These are phyloP conservation scores for Hymenopus coronatus DNA, from an alignment of 2,888 invertebrate genomes.

Conservation along the genomic window DNA sequence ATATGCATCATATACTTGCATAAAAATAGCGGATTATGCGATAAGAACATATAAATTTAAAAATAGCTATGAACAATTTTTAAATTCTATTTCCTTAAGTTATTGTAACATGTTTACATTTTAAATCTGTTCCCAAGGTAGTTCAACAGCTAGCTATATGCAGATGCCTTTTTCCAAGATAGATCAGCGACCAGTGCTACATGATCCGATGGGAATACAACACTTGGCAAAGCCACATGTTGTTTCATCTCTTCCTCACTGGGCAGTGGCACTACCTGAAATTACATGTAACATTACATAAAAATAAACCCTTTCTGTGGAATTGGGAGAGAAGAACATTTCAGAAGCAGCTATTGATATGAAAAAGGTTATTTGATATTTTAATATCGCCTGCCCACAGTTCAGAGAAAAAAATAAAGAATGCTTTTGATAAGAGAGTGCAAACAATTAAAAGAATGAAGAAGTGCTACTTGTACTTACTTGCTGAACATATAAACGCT, in stretches of 20 bases:
- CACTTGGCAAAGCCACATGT: constrained; percentile 80
- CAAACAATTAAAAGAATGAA: background rate
- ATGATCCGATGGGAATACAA: constrained; percentile 92
- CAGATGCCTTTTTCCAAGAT: constrained; percentile 46
- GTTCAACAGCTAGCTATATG: background rate
- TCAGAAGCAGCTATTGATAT: background rate
- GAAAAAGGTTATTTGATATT: too few species aligned
- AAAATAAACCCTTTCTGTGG: too few species aligned
- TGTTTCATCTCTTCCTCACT: constrained; percentile 69
- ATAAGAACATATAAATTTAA: too few species aligned
- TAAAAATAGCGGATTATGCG: too few species aligned
- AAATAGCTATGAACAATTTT: too few species aligned
- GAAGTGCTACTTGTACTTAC: constrained; percentile 35
- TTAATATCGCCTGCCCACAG: too few species aligned
- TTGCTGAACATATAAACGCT: constrained; percentile 56
- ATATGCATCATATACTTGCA: too few species aligned
- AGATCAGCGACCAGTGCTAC: constrained; percentile 84
- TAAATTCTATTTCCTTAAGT: too few species aligned
- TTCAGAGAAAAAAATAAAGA: too few species aligned
- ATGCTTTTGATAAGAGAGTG: background rate
- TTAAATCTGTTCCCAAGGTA: background rate
- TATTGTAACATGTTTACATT: too few species aligned
- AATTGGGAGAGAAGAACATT: background rate
- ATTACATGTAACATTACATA: constrained; percentile 31
- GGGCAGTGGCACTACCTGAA: constrained; percentile 77